A percentile compares a stretch with the other conserved stretches of the same genome.
phyloP scores from a whole-genome alignment of 2,113 vertebrate genomes.

The Gymnobelideus leadbeateri region DNA sequence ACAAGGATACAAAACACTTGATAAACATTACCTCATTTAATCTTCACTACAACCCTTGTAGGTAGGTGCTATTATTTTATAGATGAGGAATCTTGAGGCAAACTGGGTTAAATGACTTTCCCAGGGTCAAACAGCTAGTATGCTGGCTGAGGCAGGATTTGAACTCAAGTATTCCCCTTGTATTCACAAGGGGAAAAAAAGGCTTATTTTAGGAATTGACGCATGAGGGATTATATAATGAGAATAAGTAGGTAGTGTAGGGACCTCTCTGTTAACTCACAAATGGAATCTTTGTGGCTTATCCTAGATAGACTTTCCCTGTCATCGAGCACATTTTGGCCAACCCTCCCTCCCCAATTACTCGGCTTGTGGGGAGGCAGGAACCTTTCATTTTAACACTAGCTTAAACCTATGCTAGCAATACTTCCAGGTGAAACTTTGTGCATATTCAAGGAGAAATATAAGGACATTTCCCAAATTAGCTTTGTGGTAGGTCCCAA shows the following conservation, averaged over 20 bases:
- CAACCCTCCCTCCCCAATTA: not conserved
- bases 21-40: too few species aligned
- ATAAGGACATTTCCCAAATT: not conserved
- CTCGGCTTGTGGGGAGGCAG: not conserved
- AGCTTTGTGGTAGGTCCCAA: constrained; percentile 8
- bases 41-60: too few species aligned
- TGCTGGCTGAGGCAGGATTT: not conserved
- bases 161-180: not conserved
- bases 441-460: not conserved
- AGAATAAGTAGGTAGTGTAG: not conserved
- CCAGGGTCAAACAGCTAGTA: not conserved
- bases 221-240: not conserved
- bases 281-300: not conserved
- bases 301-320: not conserved
- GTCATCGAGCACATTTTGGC: not conserved
- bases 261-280: not conserved
- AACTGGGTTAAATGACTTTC: not conserved
- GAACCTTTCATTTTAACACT: not conserved
- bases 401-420: not conserved
- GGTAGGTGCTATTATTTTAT: too few species aligned
- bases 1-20: too few species aligned
- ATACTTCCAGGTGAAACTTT: not conserved
- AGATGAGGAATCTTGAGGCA: too few species aligned
- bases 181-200: not conserved
- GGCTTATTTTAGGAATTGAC: not conserved